Evolutionary conservation across 92 coral and sea anemone genomes (phyloP).

Genomic region (Umimayanthus kanabou): DNA sequence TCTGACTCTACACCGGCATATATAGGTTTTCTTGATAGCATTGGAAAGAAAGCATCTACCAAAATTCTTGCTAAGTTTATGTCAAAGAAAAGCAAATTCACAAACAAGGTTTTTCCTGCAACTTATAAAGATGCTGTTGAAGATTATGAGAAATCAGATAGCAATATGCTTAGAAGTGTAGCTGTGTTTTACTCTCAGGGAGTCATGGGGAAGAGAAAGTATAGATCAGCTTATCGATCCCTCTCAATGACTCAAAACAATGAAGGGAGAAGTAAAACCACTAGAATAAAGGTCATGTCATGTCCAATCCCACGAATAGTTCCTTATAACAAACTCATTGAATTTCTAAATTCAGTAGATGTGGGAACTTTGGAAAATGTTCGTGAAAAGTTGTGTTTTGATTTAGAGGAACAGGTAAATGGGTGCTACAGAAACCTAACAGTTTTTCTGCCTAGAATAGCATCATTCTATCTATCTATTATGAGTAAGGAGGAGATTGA

Average conservation of each 20-base stretch:
- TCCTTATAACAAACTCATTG: constrained; percentile 61
- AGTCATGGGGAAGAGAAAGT: constrained; percentile 66
- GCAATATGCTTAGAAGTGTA: constrained; percentile 52
- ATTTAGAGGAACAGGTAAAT: constrained; percentile 60
- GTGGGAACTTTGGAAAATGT: constrained; percentile 60
- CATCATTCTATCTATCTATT: constrained; percentile 50
- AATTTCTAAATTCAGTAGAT: constrained; percentile 46
- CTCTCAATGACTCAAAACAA: constrained; percentile 53
- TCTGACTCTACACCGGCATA: constrained; percentile 51
- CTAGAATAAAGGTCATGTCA: constrained; percentile 43
- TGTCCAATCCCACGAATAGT: constrained; percentile 55
- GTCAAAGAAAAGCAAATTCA: constrained; percentile 38
- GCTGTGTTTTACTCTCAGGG: constrained; percentile 54
- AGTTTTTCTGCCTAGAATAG: constrained; percentile 47
- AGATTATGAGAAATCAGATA: constrained; percentile 57
- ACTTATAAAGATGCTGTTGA: constrained; percentile 45
- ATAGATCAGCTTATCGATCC: constrained; percentile 51
- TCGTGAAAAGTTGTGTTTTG: constrained; percentile 53
- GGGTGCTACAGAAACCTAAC: constrained; percentile 63
- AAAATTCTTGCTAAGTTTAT: constrained; percentile 45
- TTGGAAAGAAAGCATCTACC: constrained; percentile 45
- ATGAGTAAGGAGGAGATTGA: constrained; percentile 33
- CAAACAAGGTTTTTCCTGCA: constrained; percentile 47
- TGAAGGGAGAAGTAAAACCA: constrained; percentile 46
- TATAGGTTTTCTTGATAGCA: constrained; percentile 41